These are phyloP conservation scores for Chelonoidis abingdonii DNA, from an alignment of 2,113 vertebrate species.

Conservation along the genomic window DNA sequence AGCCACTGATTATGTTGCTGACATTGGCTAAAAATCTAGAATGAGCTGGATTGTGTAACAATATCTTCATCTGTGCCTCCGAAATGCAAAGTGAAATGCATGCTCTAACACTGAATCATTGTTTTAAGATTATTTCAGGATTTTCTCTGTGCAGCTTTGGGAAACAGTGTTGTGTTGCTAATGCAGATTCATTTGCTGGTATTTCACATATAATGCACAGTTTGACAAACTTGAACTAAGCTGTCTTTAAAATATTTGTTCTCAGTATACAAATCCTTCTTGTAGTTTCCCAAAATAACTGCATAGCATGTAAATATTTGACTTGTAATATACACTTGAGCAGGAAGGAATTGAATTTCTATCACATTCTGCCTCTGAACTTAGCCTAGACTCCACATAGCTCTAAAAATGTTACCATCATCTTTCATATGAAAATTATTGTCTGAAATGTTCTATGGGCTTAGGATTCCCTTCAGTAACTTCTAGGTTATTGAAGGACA, in stretches of 20 bases:
- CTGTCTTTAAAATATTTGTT: background rate
- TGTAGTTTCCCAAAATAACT: background rate
- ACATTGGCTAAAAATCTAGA: background rate
- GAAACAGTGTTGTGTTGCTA: background rate
- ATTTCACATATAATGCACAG: background rate
- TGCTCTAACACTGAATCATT: background rate
- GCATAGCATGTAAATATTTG: background rate
- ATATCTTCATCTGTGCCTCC: background rate
- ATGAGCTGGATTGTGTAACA: background rate
- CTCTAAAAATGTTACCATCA: background rate
- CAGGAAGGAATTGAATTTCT: background rate
- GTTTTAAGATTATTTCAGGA: background rate
- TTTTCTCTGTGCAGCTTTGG: background rate
- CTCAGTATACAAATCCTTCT: background rate
- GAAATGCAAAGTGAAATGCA: background rate
- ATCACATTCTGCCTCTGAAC: background rate
- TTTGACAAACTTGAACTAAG: background rate
- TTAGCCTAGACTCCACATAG: background rate
- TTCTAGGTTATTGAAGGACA: conserved; percentile 37
- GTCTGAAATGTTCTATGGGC: background rate
- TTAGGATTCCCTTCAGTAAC: conserved; percentile 8
- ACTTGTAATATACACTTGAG: background rate
- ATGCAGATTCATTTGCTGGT: background rate
- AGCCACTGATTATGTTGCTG: background rate
- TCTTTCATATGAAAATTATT: conserved; percentile 26